phyloP scores from a whole-genome alignment of 1,140 invertebrate species.

The Pectinophora gossypiella region DNA sequence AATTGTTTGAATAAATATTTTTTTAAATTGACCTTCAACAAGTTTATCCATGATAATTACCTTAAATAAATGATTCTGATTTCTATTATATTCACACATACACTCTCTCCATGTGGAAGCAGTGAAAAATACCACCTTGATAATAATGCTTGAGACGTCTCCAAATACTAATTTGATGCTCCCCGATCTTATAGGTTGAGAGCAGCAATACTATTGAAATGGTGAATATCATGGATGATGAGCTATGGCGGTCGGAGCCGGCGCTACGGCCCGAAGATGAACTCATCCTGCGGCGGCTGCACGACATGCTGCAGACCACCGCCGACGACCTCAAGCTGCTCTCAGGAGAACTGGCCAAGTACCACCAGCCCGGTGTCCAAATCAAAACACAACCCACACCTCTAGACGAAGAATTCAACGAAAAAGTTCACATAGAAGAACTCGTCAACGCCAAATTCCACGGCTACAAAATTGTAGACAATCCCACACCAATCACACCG shows the following conservation, averaged over 20 bases:
- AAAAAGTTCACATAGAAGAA: slow-evolving; percentile 68
- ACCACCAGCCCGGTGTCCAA: slow-evolving; percentile 45
- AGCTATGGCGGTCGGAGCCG: slow-evolving; percentile 56
- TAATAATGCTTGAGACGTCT: too few relatives aligned
- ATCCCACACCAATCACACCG: slow-evolving; percentile 14
- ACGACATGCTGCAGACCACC: slow-evolving; percentile 65
- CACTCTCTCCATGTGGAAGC: too few relatives aligned
- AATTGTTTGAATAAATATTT: too few relatives aligned
- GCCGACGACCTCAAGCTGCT: slow-evolving; percentile 65
- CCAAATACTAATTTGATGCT: too few relatives aligned
- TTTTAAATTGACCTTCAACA: too few relatives aligned
- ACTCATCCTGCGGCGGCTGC: slow-evolving; percentile 54
- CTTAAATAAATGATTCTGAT: too few relatives aligned
- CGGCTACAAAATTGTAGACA: slow-evolving; percentile 52
- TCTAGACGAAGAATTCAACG: slow-evolving; percentile 68
- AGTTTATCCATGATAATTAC: too few relatives aligned
- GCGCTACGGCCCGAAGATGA: slow-evolving; percentile 64
- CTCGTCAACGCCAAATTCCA: slow-evolving; percentile 69
- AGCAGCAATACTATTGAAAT: slow-evolving; percentile 63
- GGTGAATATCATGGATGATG: slow-evolving; percentile 59
- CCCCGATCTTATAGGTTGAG: too few relatives aligned
- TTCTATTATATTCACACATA: too few relatives aligned
- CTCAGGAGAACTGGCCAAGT: slow-evolving; percentile 48
- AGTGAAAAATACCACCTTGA: too few relatives aligned
- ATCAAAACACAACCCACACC: slow-evolving; percentile 48